Evolutionary conservation across 2,888 invertebrate genomes (phyloP).

Genomic region (Apodemia mormo): DNA sequence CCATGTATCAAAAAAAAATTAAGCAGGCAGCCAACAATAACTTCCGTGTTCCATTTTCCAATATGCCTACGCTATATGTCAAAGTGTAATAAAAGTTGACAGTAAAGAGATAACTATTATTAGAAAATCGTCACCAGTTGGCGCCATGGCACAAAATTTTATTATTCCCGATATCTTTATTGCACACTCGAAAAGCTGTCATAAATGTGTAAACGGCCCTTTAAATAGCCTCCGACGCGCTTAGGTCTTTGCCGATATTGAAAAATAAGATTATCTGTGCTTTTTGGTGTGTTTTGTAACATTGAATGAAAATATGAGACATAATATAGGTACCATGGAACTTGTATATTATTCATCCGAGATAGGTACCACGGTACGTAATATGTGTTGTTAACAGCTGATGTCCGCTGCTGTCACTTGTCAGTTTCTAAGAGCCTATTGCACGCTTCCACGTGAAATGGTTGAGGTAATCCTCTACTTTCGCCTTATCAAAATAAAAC

Average conservation of each 20-base stretch:
- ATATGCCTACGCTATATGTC: background rate
- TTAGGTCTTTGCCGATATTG: slow-evolving; percentile 14
- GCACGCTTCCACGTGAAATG: too few relatives aligned
- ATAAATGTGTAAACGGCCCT: slow-evolving; percentile 65
- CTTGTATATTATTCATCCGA: too few relatives aligned
- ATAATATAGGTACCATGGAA: too few relatives aligned
- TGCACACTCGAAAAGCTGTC: slow-evolving; percentile 54
- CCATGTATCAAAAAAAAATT: too few relatives aligned
- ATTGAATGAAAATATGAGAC: background rate
- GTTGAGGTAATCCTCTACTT: too few relatives aligned
- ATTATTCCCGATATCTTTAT: slow-evolving; percentile 63
- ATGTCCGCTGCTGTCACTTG: too few relatives aligned
- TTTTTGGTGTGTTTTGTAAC: background rate
- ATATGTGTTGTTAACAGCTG: too few relatives aligned
- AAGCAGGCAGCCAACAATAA: too few relatives aligned
- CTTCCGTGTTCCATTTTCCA: too few relatives aligned
- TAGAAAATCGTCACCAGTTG: slow-evolving; percentile 15
- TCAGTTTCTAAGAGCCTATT: too few relatives aligned
- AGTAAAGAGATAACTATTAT: background rate
- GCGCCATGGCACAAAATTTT: slow-evolving; percentile 41
- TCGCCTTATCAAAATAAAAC: too few relatives aligned
- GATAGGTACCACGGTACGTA: too few relatives aligned
- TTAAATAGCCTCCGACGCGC: slow-evolving; percentile 44
- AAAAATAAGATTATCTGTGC: slow-evolving; percentile 9
- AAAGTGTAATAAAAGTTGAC: slow-evolving; percentile 6